Percentiles rank a stretch among this genome's conserved stretches.
phyloP scores from a whole-genome alignment of 2,797 vertebrate genomes.

The Lacerta bilineata region DNA sequence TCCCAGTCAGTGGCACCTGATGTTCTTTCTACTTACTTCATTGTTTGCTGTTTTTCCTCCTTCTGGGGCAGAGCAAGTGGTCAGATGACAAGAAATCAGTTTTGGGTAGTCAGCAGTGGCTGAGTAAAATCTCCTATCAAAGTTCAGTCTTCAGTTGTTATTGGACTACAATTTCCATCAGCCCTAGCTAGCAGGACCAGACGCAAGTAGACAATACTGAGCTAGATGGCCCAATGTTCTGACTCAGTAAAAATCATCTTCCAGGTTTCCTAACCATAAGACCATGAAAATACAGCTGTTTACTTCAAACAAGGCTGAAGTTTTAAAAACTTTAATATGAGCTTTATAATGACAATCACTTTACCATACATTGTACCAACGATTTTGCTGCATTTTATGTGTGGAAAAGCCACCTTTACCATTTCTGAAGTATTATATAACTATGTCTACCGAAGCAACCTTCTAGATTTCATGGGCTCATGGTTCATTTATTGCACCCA shows the following conservation, averaged over 20 bases:
- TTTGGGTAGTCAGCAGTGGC: too few relatives aligned
- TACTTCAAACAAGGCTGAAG: neutral
- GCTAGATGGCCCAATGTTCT: too few relatives aligned
- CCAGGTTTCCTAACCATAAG: neutral
- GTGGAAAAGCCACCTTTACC: neutral
- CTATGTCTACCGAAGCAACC: neutral
- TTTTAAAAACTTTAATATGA: neutral
- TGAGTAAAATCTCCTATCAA: too few relatives aligned
- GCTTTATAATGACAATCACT: neutral
- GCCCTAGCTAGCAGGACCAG: too few relatives aligned
- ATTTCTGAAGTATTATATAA: neutral
- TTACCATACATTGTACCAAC: neutral
- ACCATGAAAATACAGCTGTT: neutral
- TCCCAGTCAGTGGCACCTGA: neutral
- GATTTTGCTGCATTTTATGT: neutral
- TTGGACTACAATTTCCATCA: too few relatives aligned
- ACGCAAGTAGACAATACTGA: too few relatives aligned
- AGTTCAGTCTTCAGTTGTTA: too few relatives aligned
- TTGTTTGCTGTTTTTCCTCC: neutral
- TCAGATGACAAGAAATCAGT: too few relatives aligned
- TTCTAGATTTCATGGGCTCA: neutral
- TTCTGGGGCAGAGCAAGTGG: too few relatives aligned
- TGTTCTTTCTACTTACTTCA: neutral
- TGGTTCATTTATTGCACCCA: constrained; percentile 7
- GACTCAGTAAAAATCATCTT: too few relatives aligned